Percentiles rank a stretch among this genome's conserved stretches.
Conservation (phyloP, 2,888 invertebrate genomes). For the Conomelus anceps region DNA sequence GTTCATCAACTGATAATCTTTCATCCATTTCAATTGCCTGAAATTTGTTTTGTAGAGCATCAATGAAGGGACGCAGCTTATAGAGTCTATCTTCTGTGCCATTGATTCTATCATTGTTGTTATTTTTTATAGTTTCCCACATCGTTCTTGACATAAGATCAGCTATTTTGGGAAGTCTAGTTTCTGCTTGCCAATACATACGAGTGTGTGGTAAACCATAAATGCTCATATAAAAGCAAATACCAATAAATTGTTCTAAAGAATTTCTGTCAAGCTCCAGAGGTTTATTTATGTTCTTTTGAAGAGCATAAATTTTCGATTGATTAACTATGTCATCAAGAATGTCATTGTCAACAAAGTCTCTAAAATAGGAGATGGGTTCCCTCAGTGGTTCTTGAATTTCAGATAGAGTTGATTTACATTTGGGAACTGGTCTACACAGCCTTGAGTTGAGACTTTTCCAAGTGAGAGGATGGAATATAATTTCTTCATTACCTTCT, state of each 20-base stretch:
- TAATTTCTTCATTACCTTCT: too few relatives aligned
- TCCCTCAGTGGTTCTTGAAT: not conserved
- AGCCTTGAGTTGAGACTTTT: too few relatives aligned
- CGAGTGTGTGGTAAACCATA: not conserved
- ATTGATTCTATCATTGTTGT: not conserved
- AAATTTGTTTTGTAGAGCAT: not conserved
- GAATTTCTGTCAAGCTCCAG: not conserved
- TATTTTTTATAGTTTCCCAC: not conserved
- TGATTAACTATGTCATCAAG: not conserved
- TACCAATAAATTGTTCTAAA: conserved; percentile 1
- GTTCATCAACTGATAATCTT: too few relatives aligned
- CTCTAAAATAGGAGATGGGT: not conserved
- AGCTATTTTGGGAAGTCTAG: not conserved
- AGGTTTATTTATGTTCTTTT: conserved; percentile 3
- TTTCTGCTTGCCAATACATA: not conserved
- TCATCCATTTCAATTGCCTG: not conserved
- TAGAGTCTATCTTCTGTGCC: not conserved
- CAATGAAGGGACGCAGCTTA: not conserved
- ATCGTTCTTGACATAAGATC: not conserved
- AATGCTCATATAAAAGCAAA: not conserved
- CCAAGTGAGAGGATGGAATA: too few relatives aligned
- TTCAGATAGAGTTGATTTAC: not conserved
- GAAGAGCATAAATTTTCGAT: not conserved
- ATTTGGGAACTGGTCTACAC: not conserved
- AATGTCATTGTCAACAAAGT: not conserved